Evolutionary conservation across 2,888 invertebrate species (phyloP).

Genomic region (Adelognathus sp.): DNA sequence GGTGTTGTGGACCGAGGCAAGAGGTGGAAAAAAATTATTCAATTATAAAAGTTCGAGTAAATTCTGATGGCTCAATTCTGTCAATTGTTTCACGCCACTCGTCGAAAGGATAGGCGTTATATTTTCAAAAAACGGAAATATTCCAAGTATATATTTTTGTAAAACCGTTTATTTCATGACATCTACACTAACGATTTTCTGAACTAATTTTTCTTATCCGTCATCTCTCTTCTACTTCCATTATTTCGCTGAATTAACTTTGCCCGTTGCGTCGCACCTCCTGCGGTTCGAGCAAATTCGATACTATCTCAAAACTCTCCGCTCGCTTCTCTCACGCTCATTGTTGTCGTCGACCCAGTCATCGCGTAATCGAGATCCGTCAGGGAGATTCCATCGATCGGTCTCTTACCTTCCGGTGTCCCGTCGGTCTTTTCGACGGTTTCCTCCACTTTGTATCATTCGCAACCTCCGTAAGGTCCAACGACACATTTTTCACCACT

Average conservation of each 20-base stretch:
- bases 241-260: constrained; percentile 44
- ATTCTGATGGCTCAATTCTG: no score
- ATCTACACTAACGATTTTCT: neutral
- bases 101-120: no score
- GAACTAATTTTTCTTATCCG: neutral
- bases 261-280: constrained; percentile 53
- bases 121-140: no score
- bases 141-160: no score
- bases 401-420: constrained; percentile 37
- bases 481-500: neutral
- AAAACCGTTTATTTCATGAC: no score
- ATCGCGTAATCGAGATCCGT: constrained; percentile 30
- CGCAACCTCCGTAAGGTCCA: neutral
- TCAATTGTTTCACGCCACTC: no score
- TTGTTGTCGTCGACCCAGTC: constrained; percentile 1
- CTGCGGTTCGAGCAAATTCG: constrained; percentile 73
- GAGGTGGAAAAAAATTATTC: no score
- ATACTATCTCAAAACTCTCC: constrained; percentile 66
- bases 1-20: no score
- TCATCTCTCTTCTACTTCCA: constrained; percentile 7
- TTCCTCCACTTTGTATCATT: neutral
- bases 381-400: constrained; percentile 23
- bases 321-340: neutral
- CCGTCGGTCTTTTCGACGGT: constrained; percentile 32
- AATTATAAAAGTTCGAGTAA: no score